Evolutionary conservation across 1,140 invertebrate genomes (phyloP).

Genomic region (Pogonomyrmex barbatus): DNA sequence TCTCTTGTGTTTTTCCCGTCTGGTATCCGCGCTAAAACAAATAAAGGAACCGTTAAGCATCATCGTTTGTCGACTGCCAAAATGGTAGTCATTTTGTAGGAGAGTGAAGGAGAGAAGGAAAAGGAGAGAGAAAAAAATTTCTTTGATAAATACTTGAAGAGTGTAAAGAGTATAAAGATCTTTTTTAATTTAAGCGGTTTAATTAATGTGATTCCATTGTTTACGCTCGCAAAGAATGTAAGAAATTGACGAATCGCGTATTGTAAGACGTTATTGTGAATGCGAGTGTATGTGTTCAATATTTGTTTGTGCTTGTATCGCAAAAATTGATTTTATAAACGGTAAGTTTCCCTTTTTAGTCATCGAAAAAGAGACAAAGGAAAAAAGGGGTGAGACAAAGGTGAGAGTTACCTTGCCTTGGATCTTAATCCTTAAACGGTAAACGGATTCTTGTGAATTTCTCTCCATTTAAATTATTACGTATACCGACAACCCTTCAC

Average conservation of each 20-base stretch:
- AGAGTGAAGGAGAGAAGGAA: neutral
- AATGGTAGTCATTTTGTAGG: conserved; percentile 34
- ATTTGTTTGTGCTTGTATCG: too few species aligned
- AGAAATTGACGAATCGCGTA: too few species aligned
- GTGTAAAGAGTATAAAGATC: too few species aligned
- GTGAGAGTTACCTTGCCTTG: neutral
- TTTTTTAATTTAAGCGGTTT: neutral
- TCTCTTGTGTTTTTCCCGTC: conserved; percentile 54
- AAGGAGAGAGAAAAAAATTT: neutral
- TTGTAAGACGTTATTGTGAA: neutral
- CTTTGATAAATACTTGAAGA: neutral
- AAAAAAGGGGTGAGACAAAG: neutral
- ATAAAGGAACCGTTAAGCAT: conserved; percentile 62
- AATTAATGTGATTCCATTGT: conserved; percentile 14
- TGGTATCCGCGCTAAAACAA: conserved; percentile 68
- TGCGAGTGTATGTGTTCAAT: neutral
- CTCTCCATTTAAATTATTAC: conserved; percentile 49
- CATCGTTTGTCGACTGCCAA: conserved; percentile 18
- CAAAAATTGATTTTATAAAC: too few species aligned
- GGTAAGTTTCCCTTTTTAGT: too few species aligned
- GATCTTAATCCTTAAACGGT: neutral
- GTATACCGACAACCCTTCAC: conserved; percentile 5
- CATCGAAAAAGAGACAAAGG: neutral
- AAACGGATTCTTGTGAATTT: conserved; percentile 8
- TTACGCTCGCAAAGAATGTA: neutral